These are phyloP conservation scores for Urechis unicinctus DNA, from an alignment of 2,888 invertebrate genomes.

Conservation along the genomic window DNA sequence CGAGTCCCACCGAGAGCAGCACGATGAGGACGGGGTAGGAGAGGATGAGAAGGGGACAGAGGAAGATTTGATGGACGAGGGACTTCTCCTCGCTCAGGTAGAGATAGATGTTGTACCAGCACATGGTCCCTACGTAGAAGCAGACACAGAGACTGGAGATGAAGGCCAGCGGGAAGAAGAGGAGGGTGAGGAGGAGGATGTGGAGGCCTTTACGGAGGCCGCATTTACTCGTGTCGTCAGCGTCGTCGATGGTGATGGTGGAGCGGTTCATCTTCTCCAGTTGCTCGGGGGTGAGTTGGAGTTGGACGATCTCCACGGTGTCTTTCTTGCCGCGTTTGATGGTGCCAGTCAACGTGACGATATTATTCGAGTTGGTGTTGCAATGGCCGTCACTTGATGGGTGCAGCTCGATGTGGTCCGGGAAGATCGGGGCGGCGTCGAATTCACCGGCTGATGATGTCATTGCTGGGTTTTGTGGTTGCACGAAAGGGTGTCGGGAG, in stretches of 20 bases:
- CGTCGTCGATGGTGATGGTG: constrained; percentile 45
- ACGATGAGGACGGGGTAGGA: constrained; percentile 67
- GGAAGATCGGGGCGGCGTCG: too few species aligned
- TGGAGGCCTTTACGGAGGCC: constrained; percentile 62
- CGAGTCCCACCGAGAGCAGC: constrained; percentile 62
- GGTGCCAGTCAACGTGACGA: constrained; percentile 60
- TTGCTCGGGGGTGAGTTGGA: constrained; percentile 67
- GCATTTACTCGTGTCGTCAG: constrained; percentile 11
- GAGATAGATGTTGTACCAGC: constrained; percentile 71
- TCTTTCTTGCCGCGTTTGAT: constrained; percentile 65
- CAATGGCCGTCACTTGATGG: background rate
- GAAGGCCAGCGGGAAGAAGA: constrained; percentile 64
- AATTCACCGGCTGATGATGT: too few species aligned
- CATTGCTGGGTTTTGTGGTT: too few species aligned
- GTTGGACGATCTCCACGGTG: constrained; percentile 66
- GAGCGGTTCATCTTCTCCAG: constrained; percentile 64
- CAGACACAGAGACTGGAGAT: constrained; percentile 63
- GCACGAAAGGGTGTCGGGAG: too few species aligned
- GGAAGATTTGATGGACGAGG: constrained; percentile 59
- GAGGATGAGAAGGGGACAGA: constrained; percentile 65
- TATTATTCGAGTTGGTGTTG: constrained; percentile 15
- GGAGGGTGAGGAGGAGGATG: constrained; percentile 60
- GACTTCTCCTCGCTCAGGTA: constrained; percentile 65
- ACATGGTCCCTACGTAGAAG: constrained; percentile 68
- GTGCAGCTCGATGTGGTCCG: too few species aligned